Percentiles rank a stretch among this genome's conserved stretches.
phyloP scores from a whole-genome alignment of 1,140 invertebrate genomes.

The Drosophila trapezifrons region DNA sequence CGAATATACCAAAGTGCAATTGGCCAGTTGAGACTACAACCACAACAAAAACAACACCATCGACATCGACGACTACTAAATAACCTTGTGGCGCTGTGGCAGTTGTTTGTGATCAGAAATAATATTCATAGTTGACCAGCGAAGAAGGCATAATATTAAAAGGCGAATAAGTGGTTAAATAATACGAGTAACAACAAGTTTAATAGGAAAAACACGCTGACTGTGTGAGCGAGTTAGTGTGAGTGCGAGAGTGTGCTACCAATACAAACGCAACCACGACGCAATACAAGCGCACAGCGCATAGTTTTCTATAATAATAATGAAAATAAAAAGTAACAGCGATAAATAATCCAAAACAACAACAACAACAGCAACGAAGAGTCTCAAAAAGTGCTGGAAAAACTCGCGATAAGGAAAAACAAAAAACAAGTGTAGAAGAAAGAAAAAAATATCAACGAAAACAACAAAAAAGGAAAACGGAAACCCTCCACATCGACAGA shows the following conservation, averaged over 20 bases:
- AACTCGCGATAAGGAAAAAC: constrained; percentile 42
- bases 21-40: constrained; percentile 31
- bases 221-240: constrained; percentile 35
- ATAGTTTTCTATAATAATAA: constrained; percentile 57
- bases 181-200: constrained; percentile 25
- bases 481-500: constrained; percentile 52
- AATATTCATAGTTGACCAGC: constrained; percentile 25
- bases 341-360: constrained; percentile 32
- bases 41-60: constrained; percentile 57
- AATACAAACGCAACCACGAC: constrained; percentile 40
- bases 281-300: constrained; percentile 29
- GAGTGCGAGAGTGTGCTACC: constrained; percentile 50
- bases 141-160: constrained; percentile 12
- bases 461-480: constrained; percentile 22
- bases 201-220: constrained; percentile 34
- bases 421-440: constrained; percentile 18
- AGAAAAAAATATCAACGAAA: constrained; percentile 26
- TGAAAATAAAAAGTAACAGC: constrained; percentile 32
- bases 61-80: constrained; percentile 34
- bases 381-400: constrained; percentile 59
- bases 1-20: constrained; percentile 56
- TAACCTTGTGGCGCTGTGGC: constrained; percentile 65
- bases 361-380: constrained; percentile 49
- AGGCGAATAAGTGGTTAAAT: constrained; percentile 50
- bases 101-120: constrained; percentile 47